Evolutionary conservation across 2,797 vertebrate species (phyloP).

Genomic region (Phylloscopus collybita): DNA sequence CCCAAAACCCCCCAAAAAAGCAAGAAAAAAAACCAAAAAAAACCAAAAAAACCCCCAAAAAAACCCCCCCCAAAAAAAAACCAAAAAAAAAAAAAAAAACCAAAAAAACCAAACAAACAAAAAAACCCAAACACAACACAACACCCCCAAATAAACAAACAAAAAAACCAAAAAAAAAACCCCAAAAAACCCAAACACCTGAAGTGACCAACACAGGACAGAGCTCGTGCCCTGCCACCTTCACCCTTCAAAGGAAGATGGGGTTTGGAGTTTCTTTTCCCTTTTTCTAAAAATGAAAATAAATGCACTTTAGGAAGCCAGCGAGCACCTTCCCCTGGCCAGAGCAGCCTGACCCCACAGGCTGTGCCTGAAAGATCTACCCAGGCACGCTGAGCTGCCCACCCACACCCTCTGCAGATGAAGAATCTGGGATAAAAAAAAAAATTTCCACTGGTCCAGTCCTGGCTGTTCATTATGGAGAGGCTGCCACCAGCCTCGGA

Average conservation of each 20-base stretch:
- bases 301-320: background rate
- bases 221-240: too few relatives aligned
- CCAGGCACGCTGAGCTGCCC: accelerated
- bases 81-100: too few relatives aligned
- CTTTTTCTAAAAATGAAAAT: background rate
- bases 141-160: too few relatives aligned
- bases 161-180: too few relatives aligned
- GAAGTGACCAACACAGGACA: too few relatives aligned
- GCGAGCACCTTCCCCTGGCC: background rate
- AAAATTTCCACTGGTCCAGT: background rate
- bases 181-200: too few relatives aligned
- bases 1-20: background rate
- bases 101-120: too few relatives aligned
- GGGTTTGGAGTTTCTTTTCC: background rate
- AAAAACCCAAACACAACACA: too few relatives aligned
- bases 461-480: background rate
- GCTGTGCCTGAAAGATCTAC: accelerated
- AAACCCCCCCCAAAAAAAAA: too few relatives aligned
- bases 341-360: background rate
- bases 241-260: background rate
- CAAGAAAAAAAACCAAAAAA: background rate
- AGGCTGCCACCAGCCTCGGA: background rate
- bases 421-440: background rate
- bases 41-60: background rate
- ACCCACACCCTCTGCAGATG: background rate